Conservation (phyloP, 2,888 invertebrate species). For the Entomobrya proxima region DNA sequence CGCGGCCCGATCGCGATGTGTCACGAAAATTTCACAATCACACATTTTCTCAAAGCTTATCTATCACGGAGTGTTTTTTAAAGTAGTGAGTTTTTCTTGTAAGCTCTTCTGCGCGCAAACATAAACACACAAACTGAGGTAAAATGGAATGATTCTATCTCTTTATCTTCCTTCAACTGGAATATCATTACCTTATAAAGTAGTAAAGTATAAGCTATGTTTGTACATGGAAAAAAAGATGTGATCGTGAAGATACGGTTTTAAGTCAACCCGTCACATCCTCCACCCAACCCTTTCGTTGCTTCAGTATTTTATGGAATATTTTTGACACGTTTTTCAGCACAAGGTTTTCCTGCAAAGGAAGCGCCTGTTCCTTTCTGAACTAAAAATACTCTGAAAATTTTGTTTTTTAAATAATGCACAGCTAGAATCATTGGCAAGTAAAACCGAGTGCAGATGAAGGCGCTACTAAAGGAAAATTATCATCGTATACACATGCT, state of each 20-base stretch:
- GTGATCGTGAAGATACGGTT: not conserved
- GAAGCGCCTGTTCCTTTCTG: not conserved
- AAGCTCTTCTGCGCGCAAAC: not conserved
- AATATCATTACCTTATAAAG: slow-evolving; percentile 4
- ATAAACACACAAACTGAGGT: not conserved
- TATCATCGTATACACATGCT: not conserved
- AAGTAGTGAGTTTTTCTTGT: not conserved
- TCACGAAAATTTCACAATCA: not conserved
- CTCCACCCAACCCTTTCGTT: slow-evolving; percentile 56
- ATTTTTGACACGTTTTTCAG: slow-evolving; percentile 29
- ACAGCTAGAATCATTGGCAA: slow-evolving; percentile 10
- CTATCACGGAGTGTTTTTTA: not conserved
- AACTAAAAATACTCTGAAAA: slow-evolving; percentile 13
- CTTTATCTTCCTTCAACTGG: no score
- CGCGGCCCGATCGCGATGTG: not conserved
- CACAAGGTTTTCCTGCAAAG: not conserved
- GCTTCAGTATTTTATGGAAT: slow-evolving; percentile 27
- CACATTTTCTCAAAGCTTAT: slow-evolving; percentile 1
- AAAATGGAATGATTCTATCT: not conserved
- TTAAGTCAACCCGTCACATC: slow-evolving; percentile 17
- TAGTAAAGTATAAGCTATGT: not conserved
- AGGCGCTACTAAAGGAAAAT: slow-evolving; percentile 1
- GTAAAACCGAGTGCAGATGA: not conserved
- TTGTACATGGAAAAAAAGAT: not conserved
- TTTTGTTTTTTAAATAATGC: not conserved